Percentiles rank a stretch among this genome's conserved stretches.
Evolutionary conservation across 2,797 vertebrate species (phyloP).

Genomic region (Anas flavirostris): DNA sequence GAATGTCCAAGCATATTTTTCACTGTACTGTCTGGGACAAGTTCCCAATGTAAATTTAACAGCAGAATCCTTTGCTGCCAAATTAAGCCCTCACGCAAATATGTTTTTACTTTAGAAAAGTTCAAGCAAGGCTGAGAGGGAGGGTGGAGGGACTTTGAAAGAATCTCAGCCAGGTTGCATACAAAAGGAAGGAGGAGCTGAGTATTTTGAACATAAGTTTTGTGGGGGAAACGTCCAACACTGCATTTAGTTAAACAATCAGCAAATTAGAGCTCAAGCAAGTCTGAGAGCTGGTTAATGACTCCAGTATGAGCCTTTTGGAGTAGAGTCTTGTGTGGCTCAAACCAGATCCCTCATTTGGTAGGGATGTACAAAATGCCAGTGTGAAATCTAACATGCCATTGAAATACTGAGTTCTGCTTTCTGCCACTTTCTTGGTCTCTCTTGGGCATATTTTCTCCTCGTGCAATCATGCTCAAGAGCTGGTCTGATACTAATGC

Average conservation of each 20-base stretch:
- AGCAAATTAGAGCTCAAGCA: not conserved
- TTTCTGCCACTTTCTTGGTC: not conserved
- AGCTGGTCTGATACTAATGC: not conserved
- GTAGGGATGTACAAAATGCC: not conserved
- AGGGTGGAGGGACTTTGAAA: not conserved
- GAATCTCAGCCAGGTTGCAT: not conserved
- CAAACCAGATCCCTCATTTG: fast-evolving
- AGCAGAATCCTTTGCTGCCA: constrained; percentile 20
- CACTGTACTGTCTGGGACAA: not conserved
- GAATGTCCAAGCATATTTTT: constrained; percentile 1
- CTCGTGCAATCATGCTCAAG: not conserved
- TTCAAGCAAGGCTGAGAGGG: constrained; percentile 22
- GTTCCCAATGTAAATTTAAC: constrained; percentile 27
- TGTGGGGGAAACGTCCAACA: not conserved
- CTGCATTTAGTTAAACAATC: not conserved
- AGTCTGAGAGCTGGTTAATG: not conserved
- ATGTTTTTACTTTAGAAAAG: constrained; percentile 6
- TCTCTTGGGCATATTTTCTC: not conserved
- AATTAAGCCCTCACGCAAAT: not conserved
- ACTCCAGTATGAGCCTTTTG: not conserved
- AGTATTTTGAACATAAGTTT: not conserved
- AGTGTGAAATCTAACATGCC: not conserved
- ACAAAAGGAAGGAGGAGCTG: not conserved
- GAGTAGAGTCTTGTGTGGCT: not conserved
- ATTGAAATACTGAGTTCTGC: not conserved